phyloP scores from a whole-genome alignment of 2,113 vertebrate genomes.

The Sciurus niger region DNA sequence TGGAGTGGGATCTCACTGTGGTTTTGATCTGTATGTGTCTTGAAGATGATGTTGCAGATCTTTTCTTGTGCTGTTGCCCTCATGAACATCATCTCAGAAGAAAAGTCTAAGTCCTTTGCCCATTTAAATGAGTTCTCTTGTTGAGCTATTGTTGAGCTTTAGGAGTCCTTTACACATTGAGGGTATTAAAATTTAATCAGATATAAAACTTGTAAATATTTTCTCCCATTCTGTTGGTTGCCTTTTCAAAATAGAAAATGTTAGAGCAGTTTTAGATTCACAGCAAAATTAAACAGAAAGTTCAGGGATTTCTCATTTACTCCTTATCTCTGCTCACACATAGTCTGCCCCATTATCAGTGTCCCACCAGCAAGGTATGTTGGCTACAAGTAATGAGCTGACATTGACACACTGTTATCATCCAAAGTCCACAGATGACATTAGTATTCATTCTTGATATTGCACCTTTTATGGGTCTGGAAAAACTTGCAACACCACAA shows the following conservation, averaged over 20 bases:
- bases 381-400: background rate
- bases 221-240: background rate
- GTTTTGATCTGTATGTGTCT: background rate
- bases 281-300: background rate
- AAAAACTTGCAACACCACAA: background rate
- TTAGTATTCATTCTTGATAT: background rate
- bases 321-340: background rate
- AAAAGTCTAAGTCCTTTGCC: background rate
- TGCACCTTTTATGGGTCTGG: background rate
- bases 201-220: background rate
- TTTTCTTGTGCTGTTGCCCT: background rate
- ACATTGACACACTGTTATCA: background rate
- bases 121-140: background rate
- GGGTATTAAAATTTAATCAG: no score
- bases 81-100: background rate
- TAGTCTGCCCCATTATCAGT: no score
- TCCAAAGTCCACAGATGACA: background rate
- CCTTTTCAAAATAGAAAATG: background rate
- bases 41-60: background rate
- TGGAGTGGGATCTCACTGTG: background rate
- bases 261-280: background rate
- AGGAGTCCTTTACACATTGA: background rate
- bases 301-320: background rate
- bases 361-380: background rate
- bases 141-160: background rate